Evolutionary conservation across 2,797 vertebrate genomes (phyloP), one percentile per base, ranked within the genome.

Genomic region (Sebastes minor): DNA sequence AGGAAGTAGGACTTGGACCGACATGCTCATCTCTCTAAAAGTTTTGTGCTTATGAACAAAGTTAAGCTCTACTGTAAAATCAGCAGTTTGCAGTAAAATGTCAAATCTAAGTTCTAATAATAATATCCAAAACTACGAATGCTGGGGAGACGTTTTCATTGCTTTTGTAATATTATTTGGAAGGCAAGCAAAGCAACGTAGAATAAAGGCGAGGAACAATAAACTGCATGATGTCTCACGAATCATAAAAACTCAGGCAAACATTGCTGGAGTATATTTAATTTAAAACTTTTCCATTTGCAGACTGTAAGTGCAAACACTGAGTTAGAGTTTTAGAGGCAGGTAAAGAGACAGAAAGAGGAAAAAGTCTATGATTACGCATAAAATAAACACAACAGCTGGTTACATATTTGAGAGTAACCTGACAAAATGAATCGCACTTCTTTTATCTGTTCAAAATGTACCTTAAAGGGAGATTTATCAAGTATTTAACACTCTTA

Each of bases 251-350:
- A 38, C 23, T 72, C 5, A 13, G 5, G 53, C 14, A 76, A 80
- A 83, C 28, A 6, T 14, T 1, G 46, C 20, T 23, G 1, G 33
- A 52, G 55, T 77, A 8, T 84, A 71, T 82, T 69, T 65, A 33
- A 88, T 74, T 80, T 55, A 25, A 70, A 75, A 80, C 74, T 68
- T 82, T 74, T 68, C 69, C 65, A 74, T 81, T 76, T 78, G 72
- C 42, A 71, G 46, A 59, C 46, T 57, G 61, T 22, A 35, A 66
- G 67, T 9, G 42, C 42, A 80, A 74, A 71, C 81, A 73, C 28
- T 22, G 68, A 63, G 53, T 23, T 20, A 35, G 74, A 69, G 10
- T 46, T 46, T 42, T 42, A 16, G 16, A 46, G 6, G 42, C 42
- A 46, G 16, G 42, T 46, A 16, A 18, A 46, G 42, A 46, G 42